phyloP scores from a whole-genome alignment of 2,797 vertebrate genomes.

The Arrhamphus sclerolepis region DNA sequence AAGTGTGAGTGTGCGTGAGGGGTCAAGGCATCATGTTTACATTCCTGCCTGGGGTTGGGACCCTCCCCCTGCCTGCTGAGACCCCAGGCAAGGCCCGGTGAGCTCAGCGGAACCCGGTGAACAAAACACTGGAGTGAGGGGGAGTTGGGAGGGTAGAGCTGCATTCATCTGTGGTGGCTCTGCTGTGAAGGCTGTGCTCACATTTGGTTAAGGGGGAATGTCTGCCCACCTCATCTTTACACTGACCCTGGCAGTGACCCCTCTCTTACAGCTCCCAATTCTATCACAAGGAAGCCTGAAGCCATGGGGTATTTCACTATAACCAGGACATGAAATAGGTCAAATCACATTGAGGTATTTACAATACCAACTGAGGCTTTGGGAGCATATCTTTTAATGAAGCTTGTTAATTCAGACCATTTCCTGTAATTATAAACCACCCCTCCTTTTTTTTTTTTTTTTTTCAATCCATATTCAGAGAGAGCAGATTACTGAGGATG shows the following conservation, averaged over 20 bases:
- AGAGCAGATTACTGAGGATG: constrained; percentile 40
- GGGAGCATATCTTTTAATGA: constrained; percentile 24
- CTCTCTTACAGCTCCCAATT: constrained; percentile 55
- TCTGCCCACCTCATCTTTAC: constrained; percentile 70
- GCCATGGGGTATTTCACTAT: constrained; percentile 50
- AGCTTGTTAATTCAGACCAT: constrained; percentile 58
- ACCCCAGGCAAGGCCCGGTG: constrained; percentile 73
- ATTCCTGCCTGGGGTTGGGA: constrained; percentile 79
- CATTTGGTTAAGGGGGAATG: constrained; percentile 69
- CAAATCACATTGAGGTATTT: constrained; percentile 47
- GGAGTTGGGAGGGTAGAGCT: constrained; percentile 25
- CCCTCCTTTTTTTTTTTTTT: no score
- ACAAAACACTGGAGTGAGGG: constrained; percentile 15
- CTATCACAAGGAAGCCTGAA: constrained; percentile 64
- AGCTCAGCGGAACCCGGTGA: constrained; percentile 42
- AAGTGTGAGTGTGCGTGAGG: constrained; percentile 58
- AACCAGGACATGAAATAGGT: constrained; percentile 51
- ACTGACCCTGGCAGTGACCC: constrained; percentile 72
- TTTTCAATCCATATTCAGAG: not conserved
- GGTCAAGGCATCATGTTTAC: constrained; percentile 82
- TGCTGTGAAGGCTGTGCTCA: constrained; percentile 43
- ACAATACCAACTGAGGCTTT: constrained; percentile 17
- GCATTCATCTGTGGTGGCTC: constrained; percentile 59
- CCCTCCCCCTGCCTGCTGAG: constrained; percentile 70
- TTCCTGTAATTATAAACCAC: constrained; percentile 48